A percentile compares a stretch with the other conserved stretches of the same genome.
phyloP scores from a whole-genome alignment of 2,888 invertebrate genomes.

The Drosophila histrio region DNA sequence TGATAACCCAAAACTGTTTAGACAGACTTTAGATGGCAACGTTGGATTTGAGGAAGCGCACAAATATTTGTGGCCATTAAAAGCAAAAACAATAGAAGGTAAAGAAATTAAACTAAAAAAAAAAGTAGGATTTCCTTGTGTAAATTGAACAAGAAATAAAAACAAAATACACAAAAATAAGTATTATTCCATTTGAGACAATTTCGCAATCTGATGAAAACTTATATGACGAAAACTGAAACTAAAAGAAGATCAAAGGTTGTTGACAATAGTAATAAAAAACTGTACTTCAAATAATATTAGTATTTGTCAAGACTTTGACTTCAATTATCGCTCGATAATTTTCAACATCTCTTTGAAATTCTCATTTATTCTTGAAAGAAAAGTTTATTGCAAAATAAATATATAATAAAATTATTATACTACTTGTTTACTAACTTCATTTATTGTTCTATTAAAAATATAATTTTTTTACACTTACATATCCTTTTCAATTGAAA shows the following conservation, averaged over 20 bases:
- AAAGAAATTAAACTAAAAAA: neutral
- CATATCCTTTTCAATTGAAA: neutral
- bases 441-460: no score
- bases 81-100: conserved; percentile 2
- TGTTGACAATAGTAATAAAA: neutral
- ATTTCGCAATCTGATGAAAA: conserved; percentile 26
- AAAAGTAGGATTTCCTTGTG: conserved; percentile 41
- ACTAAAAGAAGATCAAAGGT: no score
- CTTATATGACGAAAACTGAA: neutral
- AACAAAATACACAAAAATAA: conserved; percentile 11
- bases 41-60: conserved; percentile 56
- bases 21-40: conserved; percentile 38
- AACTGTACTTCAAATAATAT: neutral
- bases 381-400: neutral
- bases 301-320: neutral
- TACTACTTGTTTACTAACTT: no score
- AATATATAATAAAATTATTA: no score
- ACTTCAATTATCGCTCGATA: neutral
- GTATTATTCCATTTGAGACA: neutral
- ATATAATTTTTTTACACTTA: neutral
- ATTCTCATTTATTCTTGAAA: neutral
- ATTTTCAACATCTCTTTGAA: neutral
- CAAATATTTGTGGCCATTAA: conserved; percentile 63
- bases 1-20: conserved; percentile 55
- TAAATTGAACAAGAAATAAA: conserved; percentile 47